Percentiles rank a stretch among this genome's conserved stretches.
Evolutionary conservation across 2,113 vertebrate genomes (phyloP).

Genomic region (Okapia johnstoni): DNA sequence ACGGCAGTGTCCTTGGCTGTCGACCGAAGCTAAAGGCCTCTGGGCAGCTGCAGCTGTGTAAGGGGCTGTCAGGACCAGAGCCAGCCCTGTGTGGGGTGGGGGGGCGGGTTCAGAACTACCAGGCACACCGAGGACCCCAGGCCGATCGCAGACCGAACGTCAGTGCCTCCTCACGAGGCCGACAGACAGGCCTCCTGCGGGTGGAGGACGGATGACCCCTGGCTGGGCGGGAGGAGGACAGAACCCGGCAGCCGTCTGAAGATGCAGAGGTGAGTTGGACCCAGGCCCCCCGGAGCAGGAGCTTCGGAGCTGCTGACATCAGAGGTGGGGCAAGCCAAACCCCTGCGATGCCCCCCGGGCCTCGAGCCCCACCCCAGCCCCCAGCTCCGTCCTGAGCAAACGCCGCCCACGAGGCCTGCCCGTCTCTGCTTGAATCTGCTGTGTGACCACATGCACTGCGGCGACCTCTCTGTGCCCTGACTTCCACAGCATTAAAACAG

Average conservation of each 20-base stretch:
- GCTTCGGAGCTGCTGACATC: not conserved
- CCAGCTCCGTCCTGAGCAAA: not conserved
- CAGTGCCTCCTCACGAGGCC: not conserved
- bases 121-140: not conserved
- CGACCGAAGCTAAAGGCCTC: not conserved
- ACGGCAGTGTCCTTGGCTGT: not conserved
- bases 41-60: not conserved
- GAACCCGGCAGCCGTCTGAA: not conserved
- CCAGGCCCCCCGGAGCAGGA: not conserved
- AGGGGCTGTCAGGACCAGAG: not conserved
- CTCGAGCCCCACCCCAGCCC: not conserved
- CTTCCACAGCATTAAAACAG: not conserved
- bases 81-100: accelerated
- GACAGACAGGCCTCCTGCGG: too few species aligned
- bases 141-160: not conserved
- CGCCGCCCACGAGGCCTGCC: not conserved
- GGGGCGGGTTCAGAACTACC: not conserved
- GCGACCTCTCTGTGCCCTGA: not conserved
- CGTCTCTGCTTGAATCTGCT: not conserved
- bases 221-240: not conserved
- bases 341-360: not conserved
- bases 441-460: not conserved
- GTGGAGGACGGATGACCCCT: accelerated
- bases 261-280: accelerated
- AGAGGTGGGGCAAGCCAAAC: not conserved